phyloP scores from a whole-genome alignment of 2,888 invertebrate genomes.

The Strigamia transsilvanica region DNA sequence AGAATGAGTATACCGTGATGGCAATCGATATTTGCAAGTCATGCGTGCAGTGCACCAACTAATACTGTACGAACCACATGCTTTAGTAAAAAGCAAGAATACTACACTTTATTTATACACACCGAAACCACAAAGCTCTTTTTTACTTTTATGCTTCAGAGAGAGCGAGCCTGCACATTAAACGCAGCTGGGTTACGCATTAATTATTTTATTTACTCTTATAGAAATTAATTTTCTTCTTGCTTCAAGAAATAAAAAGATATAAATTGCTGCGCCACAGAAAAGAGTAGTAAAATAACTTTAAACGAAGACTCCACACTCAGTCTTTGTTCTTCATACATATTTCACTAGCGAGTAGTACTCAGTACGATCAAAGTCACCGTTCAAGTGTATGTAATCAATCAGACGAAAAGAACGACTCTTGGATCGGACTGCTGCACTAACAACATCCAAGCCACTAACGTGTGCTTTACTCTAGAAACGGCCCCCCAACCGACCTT shows the following conservation, averaged over 20 bases:
- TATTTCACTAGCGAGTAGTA: slow-evolving; percentile 2
- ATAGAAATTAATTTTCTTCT: not conserved
- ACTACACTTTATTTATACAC: not conserved
- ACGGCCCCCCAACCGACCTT: not conserved
- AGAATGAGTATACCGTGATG: not conserved
- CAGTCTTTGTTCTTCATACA: slow-evolving; percentile 13
- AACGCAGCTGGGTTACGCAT: slow-evolving; percentile 11
- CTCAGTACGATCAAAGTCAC: not conserved
- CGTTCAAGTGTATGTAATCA: slow-evolving; percentile 23
- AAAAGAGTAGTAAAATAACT: not conserved
- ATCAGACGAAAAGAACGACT: slow-evolving; percentile 24
- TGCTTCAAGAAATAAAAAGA: not conserved
- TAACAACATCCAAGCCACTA: not conserved
- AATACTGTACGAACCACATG: not conserved
- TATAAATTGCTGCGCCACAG: not conserved
- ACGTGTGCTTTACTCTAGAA: not conserved
- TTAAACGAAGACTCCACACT: not conserved
- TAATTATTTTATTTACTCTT: slow-evolving; percentile 25
- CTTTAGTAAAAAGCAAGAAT: not conserved
- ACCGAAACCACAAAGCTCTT: not conserved
- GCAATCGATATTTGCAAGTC: not conserved
- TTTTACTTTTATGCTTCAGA: not conserved
- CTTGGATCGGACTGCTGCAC: slow-evolving; percentile 11
- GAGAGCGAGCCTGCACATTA: not conserved
- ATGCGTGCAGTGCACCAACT: not conserved